Percentiles rank a stretch among this genome's conserved stretches.
phyloP scores from a whole-genome alignment of 2,797 vertebrate species.

The Hydrolagus colliei region DNA sequence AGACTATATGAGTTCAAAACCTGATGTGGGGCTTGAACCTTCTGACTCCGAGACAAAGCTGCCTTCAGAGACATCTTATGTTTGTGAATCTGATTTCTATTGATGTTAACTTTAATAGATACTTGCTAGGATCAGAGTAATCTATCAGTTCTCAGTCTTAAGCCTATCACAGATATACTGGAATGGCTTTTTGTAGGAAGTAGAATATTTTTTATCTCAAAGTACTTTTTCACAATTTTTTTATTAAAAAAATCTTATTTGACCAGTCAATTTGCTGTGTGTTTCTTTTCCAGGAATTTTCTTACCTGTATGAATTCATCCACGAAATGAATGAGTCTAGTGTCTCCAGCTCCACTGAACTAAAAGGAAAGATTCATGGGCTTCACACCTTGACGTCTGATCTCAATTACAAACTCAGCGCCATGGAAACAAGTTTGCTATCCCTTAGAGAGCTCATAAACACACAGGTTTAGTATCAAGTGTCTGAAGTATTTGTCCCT shows the following conservation, averaged over 20 bases:
- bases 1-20: neutral
- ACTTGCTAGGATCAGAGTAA: too few species aligned
- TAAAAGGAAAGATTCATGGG: constrained; percentile 1
- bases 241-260: too few species aligned
- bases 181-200: too few species aligned
- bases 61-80: too few species aligned
- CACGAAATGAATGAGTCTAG: constrained; percentile 9
- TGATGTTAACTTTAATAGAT: too few species aligned
- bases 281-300: neutral
- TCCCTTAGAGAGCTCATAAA: neutral
- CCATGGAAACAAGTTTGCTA: constrained; percentile 3
- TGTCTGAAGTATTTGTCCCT: neutral
- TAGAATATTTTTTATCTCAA: neutral
- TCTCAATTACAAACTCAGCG: neutral
- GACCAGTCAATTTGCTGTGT: too few species aligned
- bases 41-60: neutral
- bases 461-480: constrained; percentile 15
- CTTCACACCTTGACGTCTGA: neutral
- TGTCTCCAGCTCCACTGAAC: neutral
- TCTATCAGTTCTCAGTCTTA: too few species aligned
- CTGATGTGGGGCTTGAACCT: neutral
- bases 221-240: neutral
- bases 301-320: neutral
- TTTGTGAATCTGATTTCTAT: too few species aligned
- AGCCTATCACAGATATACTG: too few species aligned